phyloP scores from a whole-genome alignment of 2,113 vertebrate genomes.

The Tachysurus vachellii region DNA sequence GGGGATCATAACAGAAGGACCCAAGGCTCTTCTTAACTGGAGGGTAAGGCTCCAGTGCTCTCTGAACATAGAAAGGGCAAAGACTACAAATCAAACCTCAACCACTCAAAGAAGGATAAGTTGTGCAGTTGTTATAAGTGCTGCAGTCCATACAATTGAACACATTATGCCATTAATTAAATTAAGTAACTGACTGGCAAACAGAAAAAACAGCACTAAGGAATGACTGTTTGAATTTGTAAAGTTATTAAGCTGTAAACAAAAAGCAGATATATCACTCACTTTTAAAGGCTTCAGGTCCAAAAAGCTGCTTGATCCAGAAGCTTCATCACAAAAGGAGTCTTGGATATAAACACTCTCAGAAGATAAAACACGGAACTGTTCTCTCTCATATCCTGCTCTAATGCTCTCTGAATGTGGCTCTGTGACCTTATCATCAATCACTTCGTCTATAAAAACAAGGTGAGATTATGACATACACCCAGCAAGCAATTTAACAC shows the following conservation, averaged over 20 bases:
- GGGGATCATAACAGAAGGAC: slow-evolving; percentile 15
- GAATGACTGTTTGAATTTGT: background rate
- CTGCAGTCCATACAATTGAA: background rate
- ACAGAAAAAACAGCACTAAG: background rate
- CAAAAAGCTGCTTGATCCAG: slow-evolving; percentile 30
- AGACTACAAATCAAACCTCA: background rate
- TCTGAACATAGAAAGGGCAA: slow-evolving; percentile 36
- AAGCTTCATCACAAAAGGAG: slow-evolving; percentile 1
- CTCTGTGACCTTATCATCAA: slow-evolving; percentile 11
- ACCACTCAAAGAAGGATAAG: background rate
- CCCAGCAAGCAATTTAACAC: background rate
- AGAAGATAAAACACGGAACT: slow-evolving; percentile 4
- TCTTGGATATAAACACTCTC: slow-evolving; percentile 40
- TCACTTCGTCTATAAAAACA: slow-evolving; percentile 40
- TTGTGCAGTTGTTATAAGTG: background rate
- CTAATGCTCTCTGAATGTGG: slow-evolving; percentile 27
- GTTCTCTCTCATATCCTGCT: slow-evolving; percentile 19
- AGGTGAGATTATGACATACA: background rate
- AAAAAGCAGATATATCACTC: background rate
- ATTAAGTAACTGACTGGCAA: background rate
- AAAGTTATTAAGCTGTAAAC: background rate
- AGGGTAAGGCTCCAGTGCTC: slow-evolving; percentile 8
- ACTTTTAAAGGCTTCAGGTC: slow-evolving; percentile 53
- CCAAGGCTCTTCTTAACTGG: slow-evolving; percentile 26
- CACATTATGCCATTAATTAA: background rate